phyloP scores from a whole-genome alignment of 2,888 invertebrate species.

The Malachius bipustulatus region DNA sequence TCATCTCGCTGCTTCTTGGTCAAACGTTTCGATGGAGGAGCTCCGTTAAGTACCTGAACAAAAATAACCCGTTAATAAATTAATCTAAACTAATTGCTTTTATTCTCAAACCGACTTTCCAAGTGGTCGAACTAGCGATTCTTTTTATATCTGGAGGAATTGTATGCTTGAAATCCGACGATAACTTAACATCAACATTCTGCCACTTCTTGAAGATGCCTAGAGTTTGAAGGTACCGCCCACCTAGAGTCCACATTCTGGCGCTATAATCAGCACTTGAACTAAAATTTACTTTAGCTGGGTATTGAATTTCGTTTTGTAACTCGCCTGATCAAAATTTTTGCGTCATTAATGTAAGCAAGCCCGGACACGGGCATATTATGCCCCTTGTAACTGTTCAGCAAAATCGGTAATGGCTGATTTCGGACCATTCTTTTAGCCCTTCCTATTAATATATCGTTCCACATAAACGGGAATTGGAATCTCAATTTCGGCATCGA shows the following conservation, averaged over 20 bases:
- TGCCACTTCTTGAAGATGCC: constrained; percentile 58
- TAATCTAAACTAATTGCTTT: background rate
- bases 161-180: constrained; percentile 37
- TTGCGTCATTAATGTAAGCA: constrained; percentile 51
- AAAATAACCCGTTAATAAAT: constrained; percentile 6
- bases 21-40: constrained; percentile 35
- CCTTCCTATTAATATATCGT: constrained; percentile 53
- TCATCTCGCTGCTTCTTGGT: constrained; percentile 40
- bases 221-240: constrained; percentile 56
- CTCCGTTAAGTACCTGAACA: constrained; percentile 31
- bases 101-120: constrained; percentile 44
- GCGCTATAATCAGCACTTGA: constrained; percentile 46
- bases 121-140: constrained; percentile 63
- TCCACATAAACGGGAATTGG: constrained; percentile 63
- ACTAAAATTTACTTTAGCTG: constrained; percentile 17
- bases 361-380: constrained; percentile 53
- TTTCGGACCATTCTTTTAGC: constrained; percentile 51
- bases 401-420: constrained; percentile 52
- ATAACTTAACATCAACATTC: constrained; percentile 28
- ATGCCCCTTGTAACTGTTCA: constrained; percentile 62
- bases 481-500: constrained; percentile 51
- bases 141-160: constrained; percentile 64
- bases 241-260: constrained; percentile 62
- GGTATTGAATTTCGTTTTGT: too few species aligned
- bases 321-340: constrained; percentile 54